Evolutionary conservation across 2,888 invertebrate genomes (phyloP), one percentile per base, ranked within the genome.

Genomic region (Acleris holmiana): DNA sequence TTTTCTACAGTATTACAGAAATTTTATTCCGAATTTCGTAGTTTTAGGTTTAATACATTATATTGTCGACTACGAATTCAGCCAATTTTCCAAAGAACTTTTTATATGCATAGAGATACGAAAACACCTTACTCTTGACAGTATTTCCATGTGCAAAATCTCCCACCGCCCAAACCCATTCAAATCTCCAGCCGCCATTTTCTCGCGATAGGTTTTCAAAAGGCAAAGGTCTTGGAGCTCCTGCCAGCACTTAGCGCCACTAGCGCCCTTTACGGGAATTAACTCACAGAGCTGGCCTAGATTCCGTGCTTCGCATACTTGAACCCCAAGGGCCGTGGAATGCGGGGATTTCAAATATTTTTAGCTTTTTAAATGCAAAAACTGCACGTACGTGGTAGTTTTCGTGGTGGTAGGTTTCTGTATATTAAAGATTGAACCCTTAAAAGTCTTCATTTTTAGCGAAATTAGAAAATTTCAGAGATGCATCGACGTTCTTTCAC

Each of bases 201-300:
- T 44, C 17, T 44, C 44, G 44, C 44, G 17, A 44, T 44, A 44
- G n/a, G 4, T 44, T 51, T 56, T 50, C 13, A 35, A 55, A 48
- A 49, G 58, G 58, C 53, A 59, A 59, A 59, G 64, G 53, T 53
- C 40, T 41, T 17, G 25, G n/a, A 19, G 47, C 51, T 29, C 54
- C 56, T 25, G 47, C 47, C 47, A 29, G 56, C 56, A 57, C 56
- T 57, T 57, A 19, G 47, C 47, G 47, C 56, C 56, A 46, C 17
- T 35, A 50, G 47, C n/a, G 40, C 48, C 18, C 47, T 18, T 47
- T 15, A 6, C 25, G 17, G 18, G 53, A 64, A 64, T 64, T 59
- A 64, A 54, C 64, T 54, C 35, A 19, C 8, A 29, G 29, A 4
- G 47, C 47, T 58, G 59, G 18, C 64, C 64, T 54, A 64, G 19